phyloP scores from a whole-genome alignment of 2,797 vertebrate species.

The Sebastiscus albofasciatus region DNA sequence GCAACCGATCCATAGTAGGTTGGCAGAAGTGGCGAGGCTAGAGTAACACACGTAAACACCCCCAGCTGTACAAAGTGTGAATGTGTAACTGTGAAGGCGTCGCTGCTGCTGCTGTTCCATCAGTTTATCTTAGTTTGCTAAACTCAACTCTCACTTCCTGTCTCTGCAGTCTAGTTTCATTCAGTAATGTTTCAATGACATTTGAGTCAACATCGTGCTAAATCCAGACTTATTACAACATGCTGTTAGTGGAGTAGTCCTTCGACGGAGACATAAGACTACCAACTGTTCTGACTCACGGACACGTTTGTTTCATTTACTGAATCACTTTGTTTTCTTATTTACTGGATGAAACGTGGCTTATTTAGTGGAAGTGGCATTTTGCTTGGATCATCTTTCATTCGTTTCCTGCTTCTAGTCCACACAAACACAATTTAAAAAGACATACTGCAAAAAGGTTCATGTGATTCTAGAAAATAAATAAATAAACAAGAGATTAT shows the following conservation, averaged over 20 bases:
- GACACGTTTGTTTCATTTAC: conserved; percentile 36
- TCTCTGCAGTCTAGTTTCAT: not conserved
- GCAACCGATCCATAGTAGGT: not conserved
- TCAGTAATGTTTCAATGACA: conserved; percentile 4
- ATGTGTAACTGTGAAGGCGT: conserved; percentile 8
- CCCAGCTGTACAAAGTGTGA: conserved; percentile 2
- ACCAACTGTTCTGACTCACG: conserved; percentile 45
- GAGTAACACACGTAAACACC: conserved; percentile 6
- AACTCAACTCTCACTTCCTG: not conserved
- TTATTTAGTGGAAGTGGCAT: not conserved
- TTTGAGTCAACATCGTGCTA: not conserved
- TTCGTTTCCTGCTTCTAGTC: not conserved
- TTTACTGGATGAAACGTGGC: not conserved
- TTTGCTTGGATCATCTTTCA: not conserved
- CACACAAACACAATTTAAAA: not conserved
- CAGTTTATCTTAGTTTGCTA: not conserved
- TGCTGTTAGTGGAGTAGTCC: conserved; percentile 19
- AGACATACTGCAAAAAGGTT: not conserved
- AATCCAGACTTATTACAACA: conserved; percentile 38
- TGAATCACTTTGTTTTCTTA: not conserved
- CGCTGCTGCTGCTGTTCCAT: not conserved
- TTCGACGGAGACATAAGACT: conserved; percentile 15
- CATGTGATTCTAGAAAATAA: not conserved
- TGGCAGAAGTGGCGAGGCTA: not conserved
- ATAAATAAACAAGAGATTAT: not conserved